Evolutionary conservation across 1,140 invertebrate species (phyloP), one percentile per base, ranked within the genome.

Genomic region (Papilio polytes): DNA sequence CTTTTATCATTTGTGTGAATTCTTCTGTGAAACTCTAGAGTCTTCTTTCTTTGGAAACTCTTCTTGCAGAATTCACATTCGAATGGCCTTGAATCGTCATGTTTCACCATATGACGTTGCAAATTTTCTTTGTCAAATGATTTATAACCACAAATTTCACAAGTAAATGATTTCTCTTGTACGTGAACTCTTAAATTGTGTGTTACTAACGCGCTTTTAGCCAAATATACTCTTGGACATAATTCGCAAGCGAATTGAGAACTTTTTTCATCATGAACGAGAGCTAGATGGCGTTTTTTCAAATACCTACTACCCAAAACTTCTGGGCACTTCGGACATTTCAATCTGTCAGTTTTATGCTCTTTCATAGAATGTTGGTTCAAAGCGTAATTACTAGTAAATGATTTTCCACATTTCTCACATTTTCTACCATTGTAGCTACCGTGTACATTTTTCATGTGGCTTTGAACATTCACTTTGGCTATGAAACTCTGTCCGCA

Each of bases 21-120:
- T 63, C 90, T 78, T 72, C 78, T 86, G 78, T 89, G 91, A 22
- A 87, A 82, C 6, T 88, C 87, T 51, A 93, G 73, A 0, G 86
- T 88, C 26, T 89, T 89, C 82, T 91, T 91, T 74, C 97, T 95
- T 3, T 96, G 96, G 89, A 97, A 97, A 3, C 95, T 87, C 73
- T 96, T 95, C 63, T 95, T 92, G 83, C 96, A 97, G 18, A 95
- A 90, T 10, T 95, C 90, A 81, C 96, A 96, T 41, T 94, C 87
- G 80, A 95, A 96, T 0, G 96, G 96, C 4, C 95, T 91, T 26
- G 96, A 95, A 9, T 96, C 96, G 9, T 96, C 96, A 82, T 97
- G 96, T 13, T 95, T 96, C 26, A 97, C 93, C 95, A 97, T 97
- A 90, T 93, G 92, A 3, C 83, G 80, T 15, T 84, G 89, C 41